These are phyloP conservation scores for Machimus rusticus DNA, from an alignment of 2,888 invertebrate genomes.

Conservation along the genomic window DNA sequence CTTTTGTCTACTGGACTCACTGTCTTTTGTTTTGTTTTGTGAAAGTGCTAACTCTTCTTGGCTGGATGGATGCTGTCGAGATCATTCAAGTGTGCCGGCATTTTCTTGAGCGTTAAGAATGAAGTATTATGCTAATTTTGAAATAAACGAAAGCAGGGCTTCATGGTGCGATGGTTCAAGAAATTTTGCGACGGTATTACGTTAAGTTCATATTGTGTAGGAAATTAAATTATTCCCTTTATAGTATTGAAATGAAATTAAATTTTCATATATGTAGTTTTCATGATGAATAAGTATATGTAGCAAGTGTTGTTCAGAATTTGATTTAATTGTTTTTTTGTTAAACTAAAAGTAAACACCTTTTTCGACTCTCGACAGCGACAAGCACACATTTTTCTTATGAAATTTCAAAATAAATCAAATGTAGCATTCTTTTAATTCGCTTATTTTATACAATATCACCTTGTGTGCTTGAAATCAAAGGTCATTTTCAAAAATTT, in stretches of 20 bases:
- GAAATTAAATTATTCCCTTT: not conserved
- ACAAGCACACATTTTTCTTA: no score
- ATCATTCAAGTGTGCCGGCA: not conserved
- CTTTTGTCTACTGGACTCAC: not conserved
- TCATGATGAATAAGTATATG: not conserved
- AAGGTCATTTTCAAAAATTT: no score
- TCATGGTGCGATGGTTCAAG: not conserved
- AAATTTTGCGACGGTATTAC: not conserved
- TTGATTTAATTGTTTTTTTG: no score
- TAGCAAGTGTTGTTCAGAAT: not conserved
- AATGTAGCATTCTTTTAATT: no score
- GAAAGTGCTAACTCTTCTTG: not conserved
- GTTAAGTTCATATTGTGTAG: not conserved
- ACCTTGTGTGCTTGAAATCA: no score
- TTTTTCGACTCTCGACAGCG: not conserved
- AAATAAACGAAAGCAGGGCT: not conserved
- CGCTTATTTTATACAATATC: no score
- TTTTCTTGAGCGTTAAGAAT: not conserved
- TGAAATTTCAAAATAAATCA: no score
- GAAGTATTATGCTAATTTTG: not conserved
- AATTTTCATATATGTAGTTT: not conserved
- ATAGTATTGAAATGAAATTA: not conserved
- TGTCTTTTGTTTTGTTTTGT: not conserved
- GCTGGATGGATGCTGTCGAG: not conserved
- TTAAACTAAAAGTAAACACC: no score